Base-by-base conservation (phyloP, 2,113 vertebrate genomes). In the Tupaia tana region DNA sequence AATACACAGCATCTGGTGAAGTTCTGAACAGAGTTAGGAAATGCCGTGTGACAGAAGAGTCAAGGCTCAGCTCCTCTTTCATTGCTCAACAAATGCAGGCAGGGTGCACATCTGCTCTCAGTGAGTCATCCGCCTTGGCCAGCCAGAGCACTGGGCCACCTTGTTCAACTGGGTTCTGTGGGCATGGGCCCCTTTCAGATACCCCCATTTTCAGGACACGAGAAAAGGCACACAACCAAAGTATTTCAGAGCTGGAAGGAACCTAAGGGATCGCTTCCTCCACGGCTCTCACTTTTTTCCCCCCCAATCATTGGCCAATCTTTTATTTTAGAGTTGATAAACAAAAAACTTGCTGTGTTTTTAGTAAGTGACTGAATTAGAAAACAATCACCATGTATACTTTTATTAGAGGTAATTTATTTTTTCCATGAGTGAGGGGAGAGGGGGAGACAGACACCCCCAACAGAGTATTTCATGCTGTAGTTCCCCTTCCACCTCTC, bases 1-100 rank as follows among this genome's bases (percentile, higher is more conserved):
- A 84, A 52, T 69, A 86, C 58, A 69, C 12, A 59, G 73, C 52
- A 80, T 71, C 64, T 86, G 70, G 67, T 24, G 54, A 94, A 25
- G 24, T 93, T 73, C 83, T 94, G 52, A 86, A 61, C 79, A 78
- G 93, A 91, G 79, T 90, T 77, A 71, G 66, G 92, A 95, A 89
- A 86, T 34, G n/a, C 27, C 29, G n/a, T 3, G 43, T 88, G 34
- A 56, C 59, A 8, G 29, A 79, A 88, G 80, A 86, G 25, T 64
- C 24, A 85, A 73, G 64, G 67, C 31, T 73, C 7, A 63, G 61
- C n/a, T 64, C 56, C 82, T n/a, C 25, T 85, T 97, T 70, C 74
- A 81, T 92, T 95, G 83, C 75, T 93, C 75, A 95, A 89, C 31
- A 54, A 82, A 84, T 22, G 43, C 16, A 64, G 74, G 63, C 13